phyloP scores from a whole-genome alignment of 2,888 invertebrate genomes.

The Orchesella flavescens region DNA sequence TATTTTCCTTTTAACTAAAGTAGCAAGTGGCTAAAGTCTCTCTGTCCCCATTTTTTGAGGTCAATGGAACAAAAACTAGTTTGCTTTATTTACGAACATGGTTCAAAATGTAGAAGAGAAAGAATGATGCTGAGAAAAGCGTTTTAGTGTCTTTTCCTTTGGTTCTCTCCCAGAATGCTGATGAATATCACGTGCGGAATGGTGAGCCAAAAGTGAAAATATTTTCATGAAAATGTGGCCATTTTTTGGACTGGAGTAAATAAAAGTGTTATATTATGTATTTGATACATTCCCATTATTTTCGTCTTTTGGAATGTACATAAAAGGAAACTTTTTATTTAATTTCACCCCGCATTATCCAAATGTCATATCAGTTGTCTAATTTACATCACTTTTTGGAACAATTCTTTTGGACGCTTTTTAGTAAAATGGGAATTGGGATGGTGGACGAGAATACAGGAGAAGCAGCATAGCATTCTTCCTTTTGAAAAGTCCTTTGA shows the following conservation, averaged over 20 bases:
- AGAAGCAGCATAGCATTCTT: neutral
- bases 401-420: neutral
- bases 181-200: too few relatives aligned
- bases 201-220: too few relatives aligned
- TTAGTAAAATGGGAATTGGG: neutral
- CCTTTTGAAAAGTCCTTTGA: neutral
- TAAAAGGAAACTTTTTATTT: neutral
- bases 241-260: too few relatives aligned
- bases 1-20: too few relatives aligned
- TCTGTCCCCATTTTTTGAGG: neutral
- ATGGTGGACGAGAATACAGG: neutral
- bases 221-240: too few relatives aligned
- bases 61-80: neutral
- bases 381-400: constrained; percentile 9
- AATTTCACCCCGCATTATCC: constrained; percentile 13
- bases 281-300: too few relatives aligned
- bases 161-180: too few relatives aligned
- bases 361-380: constrained; percentile 19
- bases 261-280: too few relatives aligned
- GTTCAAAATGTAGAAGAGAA: too few relatives aligned
- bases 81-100: neutral
- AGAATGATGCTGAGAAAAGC: neutral
- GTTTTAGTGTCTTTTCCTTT: too few relatives aligned
- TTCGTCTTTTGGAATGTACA: too few relatives aligned
- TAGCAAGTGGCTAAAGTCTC: too few relatives aligned